phyloP scores from a whole-genome alignment of 92 coral and sea anemone species.

The Blastomussa wellsi region DNA sequence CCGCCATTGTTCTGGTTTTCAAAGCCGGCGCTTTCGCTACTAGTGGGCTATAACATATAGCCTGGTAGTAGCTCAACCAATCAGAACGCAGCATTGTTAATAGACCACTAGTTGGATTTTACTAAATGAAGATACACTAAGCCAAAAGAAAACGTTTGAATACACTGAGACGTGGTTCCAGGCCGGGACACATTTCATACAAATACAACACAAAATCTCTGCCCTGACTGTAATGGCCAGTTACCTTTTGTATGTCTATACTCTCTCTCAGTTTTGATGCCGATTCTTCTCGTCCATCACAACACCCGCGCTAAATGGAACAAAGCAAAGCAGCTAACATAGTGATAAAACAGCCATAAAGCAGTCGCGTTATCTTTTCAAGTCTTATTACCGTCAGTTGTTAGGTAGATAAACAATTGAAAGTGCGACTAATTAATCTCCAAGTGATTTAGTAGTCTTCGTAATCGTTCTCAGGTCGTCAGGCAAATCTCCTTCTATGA shows the following conservation, averaged over 20 bases:
- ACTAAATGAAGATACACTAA: no score
- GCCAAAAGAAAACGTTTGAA: no score
- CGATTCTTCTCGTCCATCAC: neutral
- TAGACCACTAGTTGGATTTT: no score
- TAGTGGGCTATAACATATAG: no score
- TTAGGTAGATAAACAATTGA: neutral
- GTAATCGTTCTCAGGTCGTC: neutral
- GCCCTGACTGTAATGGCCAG: neutral
- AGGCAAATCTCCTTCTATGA: neutral
- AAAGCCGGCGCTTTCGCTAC: no score
- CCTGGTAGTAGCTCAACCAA: no score
- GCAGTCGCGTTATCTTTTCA: neutral
- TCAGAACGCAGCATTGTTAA: no score
- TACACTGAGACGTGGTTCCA: neutral
- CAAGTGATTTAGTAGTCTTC: neutral
- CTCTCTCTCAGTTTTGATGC: neutral
- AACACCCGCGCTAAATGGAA: constrained; percentile 19
- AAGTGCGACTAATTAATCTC: no score
- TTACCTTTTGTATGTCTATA: constrained; percentile 10
- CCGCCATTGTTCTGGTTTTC: no score
- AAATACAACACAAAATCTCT: no score
- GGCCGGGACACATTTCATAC: no score
- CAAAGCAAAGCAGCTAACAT: neutral
- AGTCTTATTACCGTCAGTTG: neutral
- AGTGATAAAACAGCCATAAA: no score